Evolutionary conservation across 2,888 invertebrate species (phyloP).

Genomic region (Bembecia ichneumoniformis): DNA sequence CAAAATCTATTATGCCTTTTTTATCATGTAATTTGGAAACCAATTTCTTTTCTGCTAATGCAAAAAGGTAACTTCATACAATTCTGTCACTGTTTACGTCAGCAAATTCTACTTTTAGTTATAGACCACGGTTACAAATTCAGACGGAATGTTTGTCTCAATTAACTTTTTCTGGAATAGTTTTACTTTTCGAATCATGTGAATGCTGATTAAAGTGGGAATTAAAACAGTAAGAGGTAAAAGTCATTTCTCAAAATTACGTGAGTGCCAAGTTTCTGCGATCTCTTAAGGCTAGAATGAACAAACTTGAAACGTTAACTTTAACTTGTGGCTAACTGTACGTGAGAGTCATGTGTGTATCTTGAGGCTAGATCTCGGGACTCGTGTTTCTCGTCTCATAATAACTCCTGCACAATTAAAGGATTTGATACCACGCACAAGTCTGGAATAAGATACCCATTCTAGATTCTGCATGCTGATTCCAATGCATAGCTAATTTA

Average conservation of each 20-base stretch:
- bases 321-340: neutral
- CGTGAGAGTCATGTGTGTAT: neutral
- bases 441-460: constrained; percentile 4
- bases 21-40: no score
- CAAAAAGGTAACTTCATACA: no score
- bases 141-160: no score
- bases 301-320: neutral
- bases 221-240: no score
- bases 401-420: constrained; percentile 15
- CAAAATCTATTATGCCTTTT: no score
- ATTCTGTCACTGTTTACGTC: no score
- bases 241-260: neutral
- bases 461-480: constrained; percentile 9
- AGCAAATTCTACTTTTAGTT: no score
- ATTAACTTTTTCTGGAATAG: no score
- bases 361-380: constrained; percentile 5
- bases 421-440: constrained; percentile 6
- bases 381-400: constrained; percentile 11
- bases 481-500: constrained; percentile 3
- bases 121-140: no score
- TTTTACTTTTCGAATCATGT: no score
- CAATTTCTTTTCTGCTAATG: no score
- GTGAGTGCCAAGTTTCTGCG: neutral
- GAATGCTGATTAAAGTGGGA: no score
- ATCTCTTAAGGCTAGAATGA: neutral